Base-by-base conservation (phyloP, 2,888 invertebrate genomes). In the Orchesellides sinensis region DNA sequence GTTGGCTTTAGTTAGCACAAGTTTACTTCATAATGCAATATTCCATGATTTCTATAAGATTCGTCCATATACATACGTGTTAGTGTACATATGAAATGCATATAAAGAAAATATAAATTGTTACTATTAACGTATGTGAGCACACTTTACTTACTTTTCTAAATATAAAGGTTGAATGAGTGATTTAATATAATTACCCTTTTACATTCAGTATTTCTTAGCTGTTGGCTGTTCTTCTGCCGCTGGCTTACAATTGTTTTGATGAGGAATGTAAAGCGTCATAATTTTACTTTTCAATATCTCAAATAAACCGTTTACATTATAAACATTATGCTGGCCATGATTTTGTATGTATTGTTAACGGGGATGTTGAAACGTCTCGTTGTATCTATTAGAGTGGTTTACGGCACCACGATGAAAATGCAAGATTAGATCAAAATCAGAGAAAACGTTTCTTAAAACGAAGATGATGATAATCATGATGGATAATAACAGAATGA, bases 381-480 rank as follows among this genome's bases (percentile, higher is more conserved):
- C 1, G 8, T 17, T 49, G 47, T n/a, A 21, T n/a, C n/a, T n/a
- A n/a, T n/a, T n/a, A n/a, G 19, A 49, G 49, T 3, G 8, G 49
- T 3, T 21, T 49, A 17, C 19, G n/a, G 49, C 2, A 12, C 1
- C 1, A 17, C n/a, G 49, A 49, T 49, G 19, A 54, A 54, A 54
- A 54, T 54, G 25, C 54, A 21, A 54, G 54, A 54, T 54, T 54
- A 54, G 54, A 54, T 21, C 21, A 23, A 54, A 23, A 25, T 2
- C 54, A 54, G 54, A 54, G 25, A 54, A 54, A 23, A 54, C 12
- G n/a, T n/a, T n/a, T n/a, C n/a, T n/a, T n/a, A n/a, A n/a, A n/a
- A n/a, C n/a, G n/a, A n/a, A n/a, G n/a, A n/a, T n/a, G n/a, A n/a
- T n/a, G n/a, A n/a, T n/a, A n/a, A n/a, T n/a, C n/a, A n/a, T n/a